These are phyloP conservation scores for Rhabdomys dilectus DNA, from an alignment of 2,113 vertebrate genomes.

Conservation along the genomic window DNA sequence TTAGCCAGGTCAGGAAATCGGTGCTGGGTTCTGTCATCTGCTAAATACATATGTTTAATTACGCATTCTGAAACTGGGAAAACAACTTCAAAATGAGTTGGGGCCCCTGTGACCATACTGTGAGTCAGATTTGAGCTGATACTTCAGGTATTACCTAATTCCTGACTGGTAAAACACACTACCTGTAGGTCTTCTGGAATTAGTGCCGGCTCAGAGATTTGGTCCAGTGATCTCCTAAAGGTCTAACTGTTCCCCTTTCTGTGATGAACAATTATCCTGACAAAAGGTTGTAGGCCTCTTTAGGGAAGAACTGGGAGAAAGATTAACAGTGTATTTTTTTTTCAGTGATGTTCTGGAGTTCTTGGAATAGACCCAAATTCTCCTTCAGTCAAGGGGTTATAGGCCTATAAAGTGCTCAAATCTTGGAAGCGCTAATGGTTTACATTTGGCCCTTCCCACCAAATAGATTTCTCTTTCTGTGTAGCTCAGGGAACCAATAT, in stretches of 20 bases:
- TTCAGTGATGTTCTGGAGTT: background rate
- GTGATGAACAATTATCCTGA: background rate
- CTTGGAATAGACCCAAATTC: background rate
- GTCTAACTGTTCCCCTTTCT: background rate
- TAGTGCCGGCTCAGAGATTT: background rate
- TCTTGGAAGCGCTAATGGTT: background rate
- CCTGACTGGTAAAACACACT: background rate
- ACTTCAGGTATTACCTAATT: background rate
- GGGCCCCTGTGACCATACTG: background rate
- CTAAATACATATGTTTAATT: background rate
- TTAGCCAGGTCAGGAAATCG: background rate
- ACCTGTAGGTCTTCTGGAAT: background rate
- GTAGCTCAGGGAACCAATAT: background rate
- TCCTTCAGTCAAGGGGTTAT: background rate
- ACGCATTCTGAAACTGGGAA: background rate
- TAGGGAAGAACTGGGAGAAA: background rate
- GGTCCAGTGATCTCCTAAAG: background rate
- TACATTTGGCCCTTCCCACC: background rate
- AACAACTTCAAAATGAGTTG: background rate
- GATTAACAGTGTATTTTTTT: background rate
- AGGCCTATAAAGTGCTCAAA: background rate
- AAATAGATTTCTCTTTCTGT: background rate
- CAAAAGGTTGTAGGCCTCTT: background rate
- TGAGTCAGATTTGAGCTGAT: background rate
- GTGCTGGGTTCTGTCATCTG: background rate